Base-by-base conservation (phyloP, 2,797 vertebrate genomes). In the Dendrocincla tyrannina region DNA sequence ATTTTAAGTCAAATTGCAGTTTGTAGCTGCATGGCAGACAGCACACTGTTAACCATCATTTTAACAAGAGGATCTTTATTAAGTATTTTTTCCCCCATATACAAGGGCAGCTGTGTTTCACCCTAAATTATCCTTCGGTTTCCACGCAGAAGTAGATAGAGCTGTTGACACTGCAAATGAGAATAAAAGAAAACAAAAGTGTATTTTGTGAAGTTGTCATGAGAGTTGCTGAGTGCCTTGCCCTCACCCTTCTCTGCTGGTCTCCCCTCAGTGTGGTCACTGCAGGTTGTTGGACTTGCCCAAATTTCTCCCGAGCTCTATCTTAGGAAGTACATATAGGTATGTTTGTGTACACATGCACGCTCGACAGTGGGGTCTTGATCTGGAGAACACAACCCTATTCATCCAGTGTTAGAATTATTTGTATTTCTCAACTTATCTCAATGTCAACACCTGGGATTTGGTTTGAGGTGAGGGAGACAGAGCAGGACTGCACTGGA, bases 21-120 rank as follows among this genome's bases (percentile, higher is more conserved):
- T 97, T 97, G 97, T 96, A 98, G 96, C 97, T 97, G 96, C 78
- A 91, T 70, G 95, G 97, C 96, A 97, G 97, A 98, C 97, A 49
- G 97, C 96, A 97, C 91, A 96, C 97, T 96, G 97, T 97, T 98
- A 97, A 97, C 97, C 97, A 98, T 98, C 97, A 97, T 97, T 98
- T 98, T 94, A 98, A 98, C 98, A 98, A 98, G 97, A 97, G 89
- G 94, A 97, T 97, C 97, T 98, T 98, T 98, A 98, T 98, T 98
- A 98, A 97, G 95, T 96, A 96, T 95, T 97, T 97, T 97, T 98
- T 89, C 95, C 94, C 86, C 75, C 67, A 66, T 77, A 70, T 72
- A 98, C 97, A 98, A 97, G 96, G 97, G 95, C 91, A 94, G 97
- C 97, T 98, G 97, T 98, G 97, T 98, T 98, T 98, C 97, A 97